Percentiles rank a stretch among this genome's conserved stretches.
Conservation (phyloP, 1,140 invertebrate species). For the Uloborus diversus region DNA sequence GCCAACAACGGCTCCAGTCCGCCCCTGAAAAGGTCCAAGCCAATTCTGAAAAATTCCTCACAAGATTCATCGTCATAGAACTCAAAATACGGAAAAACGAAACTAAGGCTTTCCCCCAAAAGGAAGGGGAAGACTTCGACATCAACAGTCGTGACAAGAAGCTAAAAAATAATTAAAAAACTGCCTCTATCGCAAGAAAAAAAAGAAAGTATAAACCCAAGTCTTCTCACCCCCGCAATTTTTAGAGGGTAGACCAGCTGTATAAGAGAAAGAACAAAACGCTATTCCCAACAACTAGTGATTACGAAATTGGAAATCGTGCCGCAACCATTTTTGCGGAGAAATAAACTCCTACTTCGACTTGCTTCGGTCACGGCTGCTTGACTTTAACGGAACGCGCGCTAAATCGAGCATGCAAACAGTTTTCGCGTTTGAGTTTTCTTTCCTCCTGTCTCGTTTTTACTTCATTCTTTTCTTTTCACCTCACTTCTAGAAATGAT, state of each 20-base stretch:
- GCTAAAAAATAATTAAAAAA: background rate
- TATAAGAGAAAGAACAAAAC: background rate
- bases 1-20: no score
- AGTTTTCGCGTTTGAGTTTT: background rate
- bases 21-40: no score
- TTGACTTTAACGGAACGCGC: background rate
- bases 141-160: no score
- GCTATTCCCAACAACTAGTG: background rate
- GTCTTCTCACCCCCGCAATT: slow-evolving; percentile 10
- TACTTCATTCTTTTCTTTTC: background rate
- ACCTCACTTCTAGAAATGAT: no score
- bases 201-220: background rate
- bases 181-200: background rate
- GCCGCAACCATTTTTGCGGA: background rate
- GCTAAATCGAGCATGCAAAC: background rate
- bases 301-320: slow-evolving; percentile 18
- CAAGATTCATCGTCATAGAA: no score
- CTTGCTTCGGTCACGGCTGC: background rate
- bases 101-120: no score
- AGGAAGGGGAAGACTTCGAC: no score
- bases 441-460: background rate
- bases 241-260: background rate
- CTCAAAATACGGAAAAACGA: no score
- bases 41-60: no score
- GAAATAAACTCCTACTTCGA: background rate